Percentiles rank a stretch among this genome's conserved stretches.
These are phyloP conservation scores for Lutraria rhynchaena DNA, from an alignment of 1,140 invertebrate species.

Conservation along the genomic window DNA sequence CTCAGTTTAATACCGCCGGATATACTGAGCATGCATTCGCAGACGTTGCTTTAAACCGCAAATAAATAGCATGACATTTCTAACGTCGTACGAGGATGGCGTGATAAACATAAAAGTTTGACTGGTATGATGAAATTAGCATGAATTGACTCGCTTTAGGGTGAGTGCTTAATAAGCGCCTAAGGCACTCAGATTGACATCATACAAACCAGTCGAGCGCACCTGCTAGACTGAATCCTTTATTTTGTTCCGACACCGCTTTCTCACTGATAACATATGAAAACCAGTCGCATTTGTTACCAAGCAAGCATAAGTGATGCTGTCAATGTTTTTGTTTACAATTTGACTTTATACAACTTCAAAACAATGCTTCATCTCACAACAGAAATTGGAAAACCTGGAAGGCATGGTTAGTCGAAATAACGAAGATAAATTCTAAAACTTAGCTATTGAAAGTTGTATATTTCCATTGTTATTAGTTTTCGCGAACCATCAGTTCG, in stretches of 20 bases:
- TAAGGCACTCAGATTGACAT: not conserved
- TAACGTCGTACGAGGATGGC: constrained; percentile 48
- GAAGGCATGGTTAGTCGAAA: constrained; percentile 48
- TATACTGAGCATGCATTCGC: not conserved
- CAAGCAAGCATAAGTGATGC: constrained; percentile 43
- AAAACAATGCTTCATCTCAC: constrained; percentile 60
- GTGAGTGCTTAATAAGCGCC: constrained; percentile 12
- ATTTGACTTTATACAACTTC: not conserved
- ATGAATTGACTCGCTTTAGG: not conserved
- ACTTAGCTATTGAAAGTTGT: not conserved
- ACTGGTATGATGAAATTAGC: not conserved
- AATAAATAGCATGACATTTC: constrained; percentile 24
- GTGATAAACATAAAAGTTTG: constrained; percentile 41
- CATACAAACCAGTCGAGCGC: constrained; percentile 5
- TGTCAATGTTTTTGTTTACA: constrained; percentile 6
- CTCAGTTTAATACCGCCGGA: not conserved
- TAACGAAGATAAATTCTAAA: not conserved
- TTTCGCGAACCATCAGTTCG: constrained; percentile 35
- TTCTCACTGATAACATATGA: not conserved
- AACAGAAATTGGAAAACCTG: constrained; percentile 61
- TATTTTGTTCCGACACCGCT: not conserved
- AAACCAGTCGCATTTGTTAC: constrained; percentile 41
- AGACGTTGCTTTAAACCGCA: not conserved
- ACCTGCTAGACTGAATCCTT: constrained; percentile 40
- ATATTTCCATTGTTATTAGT: not conserved